Evolutionary conservation across 2,113 vertebrate genomes (phyloP), one percentile per base, ranked within the genome.

Genomic region (Vimba vimba): DNA sequence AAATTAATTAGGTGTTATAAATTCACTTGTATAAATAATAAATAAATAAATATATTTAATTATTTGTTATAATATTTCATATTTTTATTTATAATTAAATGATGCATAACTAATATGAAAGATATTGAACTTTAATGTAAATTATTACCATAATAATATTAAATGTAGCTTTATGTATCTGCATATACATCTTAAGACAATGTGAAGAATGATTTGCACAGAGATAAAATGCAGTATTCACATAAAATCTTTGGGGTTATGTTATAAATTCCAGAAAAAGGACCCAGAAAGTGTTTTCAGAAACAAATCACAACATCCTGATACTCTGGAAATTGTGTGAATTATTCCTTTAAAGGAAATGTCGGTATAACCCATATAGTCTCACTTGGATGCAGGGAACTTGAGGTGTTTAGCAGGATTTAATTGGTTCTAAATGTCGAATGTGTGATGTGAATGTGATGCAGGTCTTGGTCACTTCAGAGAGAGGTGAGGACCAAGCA

Each of bases 401-500:
- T 79, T 23, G 2, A 13, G 12, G 12, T 60, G 23, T 79, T 60
- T 79, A 8, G 55, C 33, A 60, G 62, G 25, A 68, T 52, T 69
- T 30, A 30, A 45, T 69, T 13, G 21, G 25, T 52, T 69, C 17
- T 69, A 82, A 66, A 82, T 82, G 79, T 50, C 79, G 11, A 68
- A 52, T 68, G 79, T 68, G 62, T 82, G 79, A 82, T 69, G 43
- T 80, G 59, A 80, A 80, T 64, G 39, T 52, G 62, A 69, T 69
- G 62, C 79, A 82, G 79, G 62, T 82, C 79, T 52, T 68, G 62
- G 47, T 82, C 62, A 36, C 45, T 82, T 82, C 79, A 52, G 62
- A 82, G 64, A 82, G 79, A 82, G 25, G 79, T 82, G 79, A 82
- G 60, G 43, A 9, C 8, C 23, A 47, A 62, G 79, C 9, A 52